Conservation (phyloP, 2,113 vertebrate genomes). For the Vulpes ferrilata region DNA sequence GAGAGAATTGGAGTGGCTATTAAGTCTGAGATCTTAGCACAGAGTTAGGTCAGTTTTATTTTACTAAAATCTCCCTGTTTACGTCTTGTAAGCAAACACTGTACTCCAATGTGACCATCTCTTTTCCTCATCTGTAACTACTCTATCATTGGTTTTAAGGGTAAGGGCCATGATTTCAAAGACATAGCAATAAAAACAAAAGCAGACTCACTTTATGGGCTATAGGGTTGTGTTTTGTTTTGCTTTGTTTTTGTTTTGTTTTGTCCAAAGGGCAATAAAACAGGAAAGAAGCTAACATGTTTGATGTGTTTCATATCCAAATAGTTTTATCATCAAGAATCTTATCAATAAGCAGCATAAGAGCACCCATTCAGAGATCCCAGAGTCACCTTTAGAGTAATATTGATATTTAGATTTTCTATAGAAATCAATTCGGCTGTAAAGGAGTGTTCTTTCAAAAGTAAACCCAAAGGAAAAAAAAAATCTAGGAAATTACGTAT, state of each 20-base stretch:
- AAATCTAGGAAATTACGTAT: slow-evolving; percentile 74
- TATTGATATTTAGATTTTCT: slow-evolving; percentile 89
- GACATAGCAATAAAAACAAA: slow-evolving; percentile 68
- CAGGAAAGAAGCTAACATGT: slow-evolving; percentile 53
- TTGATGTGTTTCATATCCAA: slow-evolving; percentile 84
- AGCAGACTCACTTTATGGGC: slow-evolving; percentile 60
- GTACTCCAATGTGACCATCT: slow-evolving; percentile 19
- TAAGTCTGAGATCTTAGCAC: slow-evolving; percentile 74
- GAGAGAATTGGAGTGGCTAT: slow-evolving; percentile 78
- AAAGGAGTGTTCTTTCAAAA: slow-evolving; percentile 81
- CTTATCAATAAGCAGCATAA: slow-evolving; percentile 85
- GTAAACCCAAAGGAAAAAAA: slow-evolving; percentile 74
- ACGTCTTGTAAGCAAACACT: slow-evolving; percentile 48
- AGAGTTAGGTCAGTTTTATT: slow-evolving; percentile 77
- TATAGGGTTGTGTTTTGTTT: not conserved
- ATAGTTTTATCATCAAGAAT: slow-evolving; percentile 85
- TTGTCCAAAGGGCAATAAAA: slow-evolving; percentile 74
- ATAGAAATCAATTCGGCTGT: slow-evolving; percentile 85
- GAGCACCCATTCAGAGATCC: slow-evolving; percentile 81
- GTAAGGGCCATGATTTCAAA: slow-evolving; percentile 58
- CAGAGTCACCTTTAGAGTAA: slow-evolving; percentile 84
- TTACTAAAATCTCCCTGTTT: slow-evolving; percentile 77
- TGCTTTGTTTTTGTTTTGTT: not conserved
- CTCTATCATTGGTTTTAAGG: slow-evolving; percentile 45
- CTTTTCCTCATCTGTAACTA: slow-evolving; percentile 44